phyloP scores from a whole-genome alignment of 2,113 vertebrate species.

The Colius striatus region DNA sequence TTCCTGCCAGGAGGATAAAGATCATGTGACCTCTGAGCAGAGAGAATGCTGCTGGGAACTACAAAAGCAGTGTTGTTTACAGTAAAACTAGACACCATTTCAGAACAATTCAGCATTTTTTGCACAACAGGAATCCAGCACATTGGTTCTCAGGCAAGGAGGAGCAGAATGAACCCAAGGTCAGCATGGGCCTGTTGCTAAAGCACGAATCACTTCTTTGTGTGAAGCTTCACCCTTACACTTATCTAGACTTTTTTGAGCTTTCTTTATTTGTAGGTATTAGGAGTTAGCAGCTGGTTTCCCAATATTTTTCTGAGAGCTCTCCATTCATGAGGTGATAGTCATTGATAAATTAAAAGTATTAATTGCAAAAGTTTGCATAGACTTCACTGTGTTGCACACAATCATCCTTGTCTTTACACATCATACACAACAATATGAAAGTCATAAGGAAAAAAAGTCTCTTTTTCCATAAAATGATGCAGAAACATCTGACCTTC shows the following conservation, averaged over 20 bases:
- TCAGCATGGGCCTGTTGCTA: neutral
- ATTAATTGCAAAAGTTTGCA: neutral
- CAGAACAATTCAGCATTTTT: conserved; percentile 13
- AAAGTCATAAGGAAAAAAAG: neutral
- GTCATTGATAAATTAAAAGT: neutral
- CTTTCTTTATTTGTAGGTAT: neutral
- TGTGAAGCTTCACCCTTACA: neutral
- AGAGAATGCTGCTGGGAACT: neutral
- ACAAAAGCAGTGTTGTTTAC: neutral
- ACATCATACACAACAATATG: neutral
- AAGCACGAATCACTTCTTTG: neutral
- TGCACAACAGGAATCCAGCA: neutral
- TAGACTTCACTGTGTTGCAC: neutral
- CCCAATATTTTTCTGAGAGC: neutral
- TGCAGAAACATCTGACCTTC: neutral
- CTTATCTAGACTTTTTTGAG: neutral
- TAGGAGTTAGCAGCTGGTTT: neutral
- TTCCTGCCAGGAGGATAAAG: neutral
- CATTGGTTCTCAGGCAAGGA: neutral
- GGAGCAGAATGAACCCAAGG: neutral
- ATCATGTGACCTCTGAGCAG: neutral
- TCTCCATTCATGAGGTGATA: neutral
- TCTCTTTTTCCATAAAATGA: neutral
- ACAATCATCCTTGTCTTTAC: neutral
- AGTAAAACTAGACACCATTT: neutral